Evolutionary conservation across 2,113 vertebrate genomes (phyloP).

Genomic region (Rattus norvegicus): DNA sequence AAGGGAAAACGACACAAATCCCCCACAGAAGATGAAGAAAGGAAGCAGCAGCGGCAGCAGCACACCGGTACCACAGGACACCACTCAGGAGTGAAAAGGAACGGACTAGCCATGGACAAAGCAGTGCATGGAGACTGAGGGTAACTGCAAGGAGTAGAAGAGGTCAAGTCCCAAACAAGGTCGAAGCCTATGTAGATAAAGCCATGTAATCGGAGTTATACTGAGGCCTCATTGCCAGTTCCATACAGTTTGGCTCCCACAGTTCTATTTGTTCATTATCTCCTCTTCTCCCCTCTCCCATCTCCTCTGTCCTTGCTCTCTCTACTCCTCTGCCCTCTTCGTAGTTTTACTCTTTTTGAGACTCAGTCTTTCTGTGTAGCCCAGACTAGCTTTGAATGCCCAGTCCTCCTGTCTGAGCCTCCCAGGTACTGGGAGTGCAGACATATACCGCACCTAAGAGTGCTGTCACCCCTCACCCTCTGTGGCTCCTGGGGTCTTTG

Average conservation of each 20-base stretch:
- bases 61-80: neutral
- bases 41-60: neutral
- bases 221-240: neutral
- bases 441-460: neutral
- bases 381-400: neutral
- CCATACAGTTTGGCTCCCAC: neutral
- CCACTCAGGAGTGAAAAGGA: neutral
- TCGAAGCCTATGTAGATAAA: neutral
- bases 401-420: neutral
- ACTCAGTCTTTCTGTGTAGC: neutral
- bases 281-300: neutral
- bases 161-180: neutral
- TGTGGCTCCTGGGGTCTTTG: neutral
- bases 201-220: neutral
- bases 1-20: neutral
- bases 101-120: neutral
- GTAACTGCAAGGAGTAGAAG: neutral
- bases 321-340: neutral
- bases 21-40: neutral
- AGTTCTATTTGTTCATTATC: neutral
- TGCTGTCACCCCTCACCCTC: neutral
- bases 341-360: neutral
- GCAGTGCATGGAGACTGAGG: neutral
- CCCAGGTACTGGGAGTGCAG: neutral
- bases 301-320: no score